phyloP scores from a whole-genome alignment of 2,797 vertebrate species.

The Cephalopachus bancanus region DNA sequence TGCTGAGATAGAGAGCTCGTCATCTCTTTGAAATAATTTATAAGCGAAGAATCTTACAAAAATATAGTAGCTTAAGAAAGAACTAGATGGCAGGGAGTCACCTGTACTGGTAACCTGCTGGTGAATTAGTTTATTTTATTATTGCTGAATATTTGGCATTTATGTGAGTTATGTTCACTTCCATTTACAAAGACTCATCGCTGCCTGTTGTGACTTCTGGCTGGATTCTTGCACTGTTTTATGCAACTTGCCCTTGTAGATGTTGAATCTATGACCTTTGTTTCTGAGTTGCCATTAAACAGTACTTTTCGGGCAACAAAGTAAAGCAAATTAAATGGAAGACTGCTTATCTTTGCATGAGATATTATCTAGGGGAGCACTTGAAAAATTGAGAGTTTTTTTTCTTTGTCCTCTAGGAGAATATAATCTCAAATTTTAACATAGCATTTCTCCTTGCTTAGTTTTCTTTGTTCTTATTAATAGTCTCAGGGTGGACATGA shows the following conservation, averaged over 20 bases:
- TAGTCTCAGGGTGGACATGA: slow-evolving; percentile 95
- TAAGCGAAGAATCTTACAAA: slow-evolving; percentile 12
- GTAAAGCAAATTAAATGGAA: slow-evolving; percentile 54
- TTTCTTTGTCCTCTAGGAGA: slow-evolving; percentile 6
- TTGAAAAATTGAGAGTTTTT: slow-evolving; percentile 39
- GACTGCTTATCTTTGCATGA: background rate
- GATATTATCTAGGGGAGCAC: background rate
- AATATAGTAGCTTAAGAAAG: slow-evolving; percentile 41
- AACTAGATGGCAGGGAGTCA: background rate
- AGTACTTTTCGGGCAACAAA: background rate
- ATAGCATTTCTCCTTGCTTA: slow-evolving; percentile 21
- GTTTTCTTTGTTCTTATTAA: slow-evolving; percentile 43
- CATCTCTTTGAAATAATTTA: slow-evolving; percentile 34
- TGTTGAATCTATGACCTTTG: slow-evolving; percentile 3
- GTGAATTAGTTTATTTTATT: slow-evolving; percentile 36
- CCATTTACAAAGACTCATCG: background rate
- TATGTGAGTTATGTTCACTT: background rate
- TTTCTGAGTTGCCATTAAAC: slow-evolving; percentile 21
- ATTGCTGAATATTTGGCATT: slow-evolving; percentile 7
- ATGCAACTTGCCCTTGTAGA: background rate
- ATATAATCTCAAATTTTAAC: slow-evolving; percentile 20
- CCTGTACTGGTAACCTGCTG: background rate
- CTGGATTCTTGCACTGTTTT: background rate
- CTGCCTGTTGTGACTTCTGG: background rate
- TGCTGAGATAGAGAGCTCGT: background rate